Evolutionary conservation across 2,888 invertebrate species (phyloP), one percentile per base, ranked within the genome.

Genomic region (Mesochorus sp.): DNA sequence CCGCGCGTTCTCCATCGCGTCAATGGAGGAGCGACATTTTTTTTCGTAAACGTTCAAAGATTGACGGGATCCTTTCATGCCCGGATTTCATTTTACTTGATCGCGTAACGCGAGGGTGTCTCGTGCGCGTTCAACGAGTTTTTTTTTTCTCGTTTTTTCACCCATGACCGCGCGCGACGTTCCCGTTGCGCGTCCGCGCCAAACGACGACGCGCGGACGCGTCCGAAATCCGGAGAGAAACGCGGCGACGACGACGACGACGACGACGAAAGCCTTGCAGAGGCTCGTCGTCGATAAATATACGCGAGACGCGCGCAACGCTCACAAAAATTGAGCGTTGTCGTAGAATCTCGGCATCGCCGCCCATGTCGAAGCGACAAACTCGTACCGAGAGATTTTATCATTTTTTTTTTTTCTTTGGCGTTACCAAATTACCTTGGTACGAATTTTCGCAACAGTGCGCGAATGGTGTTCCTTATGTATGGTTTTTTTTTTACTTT

Each of bases 401-500:
- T 42, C 17, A 3, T 42, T 42, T 42, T 34, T 21, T 21, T 21
- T 31, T 34, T 64, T 21, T 31, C 14, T 12, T 17, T 21, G n/a
- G n/a, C n/a, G n/a, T n/a, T n/a, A n/a, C 17, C 37, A 53, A 28
- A 26, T 39, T 39, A 6, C 28, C 44, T 19, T 64, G 28, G 24
- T 21, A 34, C 44, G 61, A 31, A 10, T 55, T 75, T 47, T 53
- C 67, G 51, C 71, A 59, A 72, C 31, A 67, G 31, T 31, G 1
- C 49, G 59, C 61, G 72, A 68, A 21, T 51, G 64, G 74, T 70
- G 70, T 74, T 26, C 64, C 42, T 34, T n/a, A n/a, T n/a, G n/a
- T n/a, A n/a, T n/a, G n/a, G n/a, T n/a, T 53, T 31, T 5, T 44
- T 64, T 47, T 19, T 44, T 28, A 10, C 28, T 28, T 17, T 1